Evolutionary conservation across 1,140 invertebrate genomes (phyloP).

Genomic region (Drosophila parabipectinata): DNA sequence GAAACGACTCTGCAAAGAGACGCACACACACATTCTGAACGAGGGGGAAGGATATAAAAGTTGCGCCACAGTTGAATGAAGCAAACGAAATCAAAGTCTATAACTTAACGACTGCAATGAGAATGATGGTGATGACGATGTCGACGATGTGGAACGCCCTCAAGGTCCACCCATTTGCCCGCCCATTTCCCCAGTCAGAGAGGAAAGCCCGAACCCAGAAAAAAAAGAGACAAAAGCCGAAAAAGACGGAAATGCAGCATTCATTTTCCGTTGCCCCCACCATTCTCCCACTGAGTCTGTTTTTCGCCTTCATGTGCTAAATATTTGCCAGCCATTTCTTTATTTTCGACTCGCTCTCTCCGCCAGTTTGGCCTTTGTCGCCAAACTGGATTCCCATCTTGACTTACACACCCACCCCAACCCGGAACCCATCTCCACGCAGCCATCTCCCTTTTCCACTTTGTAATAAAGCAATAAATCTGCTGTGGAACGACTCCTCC

Average conservation of each 20-base stretch:
- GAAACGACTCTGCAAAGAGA: constrained; percentile 16
- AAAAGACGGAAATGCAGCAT: constrained; percentile 70
- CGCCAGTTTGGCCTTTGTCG: constrained; percentile 37
- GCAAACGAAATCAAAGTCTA: constrained; percentile 64
- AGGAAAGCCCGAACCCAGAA: constrained; percentile 34
- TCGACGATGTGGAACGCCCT: constrained; percentile 31
- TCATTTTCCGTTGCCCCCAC: constrained; percentile 43
- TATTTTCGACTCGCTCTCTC: constrained; percentile 29
- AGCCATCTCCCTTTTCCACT: constrained; percentile 28
- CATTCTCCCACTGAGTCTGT: constrained; percentile 5
- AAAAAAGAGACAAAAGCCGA: constrained; percentile 53
- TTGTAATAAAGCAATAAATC: constrained; percentile 71
- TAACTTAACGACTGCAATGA: constrained; percentile 56
- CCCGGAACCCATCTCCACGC: neutral
- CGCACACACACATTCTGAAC: neutral
- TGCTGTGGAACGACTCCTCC: constrained; percentile 38
- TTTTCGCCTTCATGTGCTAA: constrained; percentile 49
- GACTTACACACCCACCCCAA: constrained; percentile 5
- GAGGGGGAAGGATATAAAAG: constrained; percentile 7
- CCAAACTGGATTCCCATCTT: constrained; percentile 47
- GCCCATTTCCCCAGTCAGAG: neutral
- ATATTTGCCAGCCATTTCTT: constrained; percentile 62
- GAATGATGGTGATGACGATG: constrained; percentile 30
- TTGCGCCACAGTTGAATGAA: constrained; percentile 34
- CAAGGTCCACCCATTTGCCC: constrained; percentile 23